These are phyloP conservation scores for Odontamblyopus lacepedii DNA, from an alignment of 2,797 vertebrate genomes.

Conservation along the genomic window DNA sequence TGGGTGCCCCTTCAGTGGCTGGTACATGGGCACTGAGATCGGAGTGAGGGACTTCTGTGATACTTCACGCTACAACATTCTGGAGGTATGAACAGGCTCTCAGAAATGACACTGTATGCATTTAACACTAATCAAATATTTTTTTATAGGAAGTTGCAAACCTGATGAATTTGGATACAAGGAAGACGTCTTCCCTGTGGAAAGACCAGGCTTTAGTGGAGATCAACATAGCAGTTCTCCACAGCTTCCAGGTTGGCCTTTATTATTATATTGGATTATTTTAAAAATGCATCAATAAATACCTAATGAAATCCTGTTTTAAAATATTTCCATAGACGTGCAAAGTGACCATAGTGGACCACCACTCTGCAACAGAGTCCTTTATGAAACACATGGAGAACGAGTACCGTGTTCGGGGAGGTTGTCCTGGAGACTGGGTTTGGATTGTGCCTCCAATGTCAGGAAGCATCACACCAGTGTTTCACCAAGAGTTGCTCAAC, in stretches of 20 bases:
- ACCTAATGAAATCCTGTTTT: background rate
- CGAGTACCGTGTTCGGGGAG: slow-evolving; percentile 91
- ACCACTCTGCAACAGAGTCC: slow-evolving; percentile 97
- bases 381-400: slow-evolving; percentile 99
- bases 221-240: slow-evolving; percentile 95
- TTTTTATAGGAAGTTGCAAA: slow-evolving; percentile 89
- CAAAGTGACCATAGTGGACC: slow-evolving; percentile 98
- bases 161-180: slow-evolving; percentile 92
- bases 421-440: slow-evolving; percentile 97
- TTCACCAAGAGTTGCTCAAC: slow-evolving; percentile 99
- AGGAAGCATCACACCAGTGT: slow-evolving; percentile 95
- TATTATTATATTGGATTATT: too few relatives aligned
- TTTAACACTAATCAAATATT: background rate
- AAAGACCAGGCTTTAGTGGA: slow-evolving; percentile 97
- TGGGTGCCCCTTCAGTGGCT: slow-evolving; percentile 95
- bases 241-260: slow-evolving; percentile 91
- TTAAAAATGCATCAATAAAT: too few relatives aligned
- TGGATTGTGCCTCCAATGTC: slow-evolving; percentile 99
- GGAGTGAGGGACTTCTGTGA: slow-evolving; percentile 97
- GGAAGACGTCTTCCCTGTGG: slow-evolving; percentile 96
- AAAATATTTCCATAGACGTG: slow-evolving; percentile 74
- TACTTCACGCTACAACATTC: slow-evolving; percentile 93
- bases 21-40: slow-evolving; percentile 99
- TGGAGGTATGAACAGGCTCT: slow-evolving; percentile 82
- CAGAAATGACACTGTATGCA: background rate